Evolutionary conservation across 2,113 vertebrate species (phyloP), one percentile per base, ranked within the genome.

Genomic region (Apeltes quadracus): DNA sequence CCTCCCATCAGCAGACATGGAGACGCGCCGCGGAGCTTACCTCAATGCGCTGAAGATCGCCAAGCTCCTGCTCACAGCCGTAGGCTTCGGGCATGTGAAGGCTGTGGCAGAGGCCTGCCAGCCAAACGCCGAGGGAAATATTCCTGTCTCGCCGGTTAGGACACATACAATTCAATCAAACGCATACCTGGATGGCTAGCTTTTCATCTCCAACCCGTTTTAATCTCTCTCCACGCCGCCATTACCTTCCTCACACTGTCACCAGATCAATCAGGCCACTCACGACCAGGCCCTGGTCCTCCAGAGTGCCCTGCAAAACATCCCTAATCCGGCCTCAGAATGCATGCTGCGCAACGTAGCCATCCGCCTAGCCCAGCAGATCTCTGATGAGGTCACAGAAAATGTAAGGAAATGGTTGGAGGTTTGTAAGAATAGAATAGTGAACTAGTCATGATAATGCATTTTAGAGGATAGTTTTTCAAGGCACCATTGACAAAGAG

Each of bases 271-370:
- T 84, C 96, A 99, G 88, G 95, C 96, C 81, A 99, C 96, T 13
- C 98, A 99, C 87, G 97, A 99, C 92, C 97, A 99, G 88, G 98
- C 98, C 54, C 94, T 99, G 90, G 97, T 99, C 86, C 96, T 99
- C 75, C 98, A 99, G 90, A 98, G 93, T 83, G 98, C 97, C 84
- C 94, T 99, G 88, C 97, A 99, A 91, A 98, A 96, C 94, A 99
- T 99, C 95, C 98, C 98, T 59, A 99, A 99, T 90, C 97, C 97
- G 58, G 96, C 97, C 54, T 98, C 97, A 65, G 98, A 99, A 68
- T 99, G 98, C 93, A 99, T 98, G 97, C 92, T 99, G 83, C 95
- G 97, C 91, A 99, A 98, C 70, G 97, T 99, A 87, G 97, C 98
- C 87, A 97, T 99, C 88, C 97, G 97, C 72, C 96, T 99, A 81